Percentiles rank a stretch among this genome's conserved stretches.
Evolutionary conservation across 2,113 vertebrate genomes (phyloP).

Genomic region (Carlito syrichta): DNA sequence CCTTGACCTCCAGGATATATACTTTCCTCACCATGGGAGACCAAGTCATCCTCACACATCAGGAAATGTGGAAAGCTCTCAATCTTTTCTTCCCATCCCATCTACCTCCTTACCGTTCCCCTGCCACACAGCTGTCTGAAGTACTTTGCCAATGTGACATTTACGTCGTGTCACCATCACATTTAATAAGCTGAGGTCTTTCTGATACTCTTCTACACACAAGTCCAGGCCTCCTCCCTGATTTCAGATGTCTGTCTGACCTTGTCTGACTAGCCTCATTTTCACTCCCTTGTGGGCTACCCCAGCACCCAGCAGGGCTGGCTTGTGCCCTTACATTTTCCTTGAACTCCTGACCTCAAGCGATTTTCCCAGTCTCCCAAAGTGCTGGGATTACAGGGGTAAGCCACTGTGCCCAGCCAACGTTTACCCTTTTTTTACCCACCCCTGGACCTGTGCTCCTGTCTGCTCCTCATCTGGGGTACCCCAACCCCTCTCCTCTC

Average conservation of each 20-base stretch:
- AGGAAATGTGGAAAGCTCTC: background rate
- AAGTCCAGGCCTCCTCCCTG: background rate
- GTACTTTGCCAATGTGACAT: background rate
- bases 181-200: background rate
- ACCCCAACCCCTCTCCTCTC: background rate
- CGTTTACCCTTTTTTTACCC: background rate
- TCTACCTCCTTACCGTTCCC: background rate
- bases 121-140: background rate
- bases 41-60: background rate
- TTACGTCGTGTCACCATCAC: background rate
- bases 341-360: too few relatives aligned
- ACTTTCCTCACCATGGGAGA: background rate
- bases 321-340: background rate
- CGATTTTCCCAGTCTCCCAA: too few relatives aligned
- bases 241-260: background rate
- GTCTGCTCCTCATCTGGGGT: background rate
- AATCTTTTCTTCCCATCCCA: rapidly evolving
- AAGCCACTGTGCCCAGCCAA: too few relatives aligned
- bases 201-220: background rate
- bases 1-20: background rate
- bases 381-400: too few relatives aligned
- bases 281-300: background rate
- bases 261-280: background rate
- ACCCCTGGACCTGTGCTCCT: too few relatives aligned
- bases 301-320: background rate